Evolutionary conservation across 2,113 vertebrate genomes (phyloP).

Genomic region (Odocoileus virginianus): DNA sequence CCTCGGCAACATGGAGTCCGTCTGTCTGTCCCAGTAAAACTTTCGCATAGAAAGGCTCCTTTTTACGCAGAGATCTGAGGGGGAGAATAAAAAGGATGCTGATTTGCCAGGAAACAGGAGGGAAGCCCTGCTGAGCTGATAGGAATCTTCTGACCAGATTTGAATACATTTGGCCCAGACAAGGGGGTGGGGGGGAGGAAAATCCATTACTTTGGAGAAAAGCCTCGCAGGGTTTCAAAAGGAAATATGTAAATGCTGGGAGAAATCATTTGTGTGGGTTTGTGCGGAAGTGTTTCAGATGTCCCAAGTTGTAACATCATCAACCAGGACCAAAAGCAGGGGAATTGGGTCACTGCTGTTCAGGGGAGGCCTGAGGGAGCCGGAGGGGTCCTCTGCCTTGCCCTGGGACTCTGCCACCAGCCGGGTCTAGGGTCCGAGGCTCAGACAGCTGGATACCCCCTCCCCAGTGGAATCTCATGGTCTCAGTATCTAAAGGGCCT

Average conservation of each 20-base stretch:
- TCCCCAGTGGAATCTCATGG: background rate
- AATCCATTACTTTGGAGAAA: conserved; percentile 87
- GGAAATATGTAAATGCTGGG: conserved; percentile 83
- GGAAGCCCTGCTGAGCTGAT: conserved; percentile 85
- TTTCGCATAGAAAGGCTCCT: conserved; percentile 78
- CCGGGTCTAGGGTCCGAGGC: background rate
- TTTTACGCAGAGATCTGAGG: conserved; percentile 84
- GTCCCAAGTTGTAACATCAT: conserved; percentile 64
- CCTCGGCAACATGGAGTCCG: conserved; percentile 71
- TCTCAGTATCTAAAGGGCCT: background rate
- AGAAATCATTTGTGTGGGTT: conserved; percentile 72
- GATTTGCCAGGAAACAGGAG: conserved; percentile 84
- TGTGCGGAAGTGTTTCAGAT: conserved; percentile 45
- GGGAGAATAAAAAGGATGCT: conserved; percentile 84
- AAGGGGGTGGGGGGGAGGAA: conserved; percentile 62
- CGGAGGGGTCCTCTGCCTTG: background rate
- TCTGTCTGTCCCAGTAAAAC: conserved; percentile 79
- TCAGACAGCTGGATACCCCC: background rate
- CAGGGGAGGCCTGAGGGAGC: background rate
- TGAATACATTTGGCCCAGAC: conserved; percentile 85
- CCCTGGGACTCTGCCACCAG: too few relatives aligned
- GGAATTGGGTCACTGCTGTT: background rate
- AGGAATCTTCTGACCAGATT: conserved; percentile 85
- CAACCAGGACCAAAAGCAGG: conserved; percentile 72
- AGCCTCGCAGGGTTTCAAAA: conserved; percentile 83